Evolutionary conservation across 2,797 vertebrate species (phyloP).

Genomic region (Lithobates pipiens): DNA sequence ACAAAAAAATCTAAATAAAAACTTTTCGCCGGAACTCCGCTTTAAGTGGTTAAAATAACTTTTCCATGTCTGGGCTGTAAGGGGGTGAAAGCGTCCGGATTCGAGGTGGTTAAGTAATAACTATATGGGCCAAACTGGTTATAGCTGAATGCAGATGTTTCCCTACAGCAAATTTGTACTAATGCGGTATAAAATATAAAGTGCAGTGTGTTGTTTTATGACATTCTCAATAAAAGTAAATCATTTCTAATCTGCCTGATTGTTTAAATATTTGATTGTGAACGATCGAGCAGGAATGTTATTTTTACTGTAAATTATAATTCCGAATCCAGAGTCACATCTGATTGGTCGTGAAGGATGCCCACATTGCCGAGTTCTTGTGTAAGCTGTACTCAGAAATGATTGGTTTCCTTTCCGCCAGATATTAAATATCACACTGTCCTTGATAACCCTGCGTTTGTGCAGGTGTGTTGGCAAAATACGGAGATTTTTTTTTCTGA

Average conservation of each 20-base stretch:
- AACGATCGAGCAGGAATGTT: neutral
- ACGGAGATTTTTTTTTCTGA: conserved; percentile 29
- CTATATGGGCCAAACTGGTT: neutral
- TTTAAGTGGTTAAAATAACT: no score
- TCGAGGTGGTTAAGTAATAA: neutral
- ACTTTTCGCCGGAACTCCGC: no score
- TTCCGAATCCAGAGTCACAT: neutral
- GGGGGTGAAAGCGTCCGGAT: no score
- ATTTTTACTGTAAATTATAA: conserved; percentile 26
- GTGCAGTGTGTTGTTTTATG: neutral
- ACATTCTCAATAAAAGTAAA: neutral
- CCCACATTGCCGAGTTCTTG: conserved; percentile 66
- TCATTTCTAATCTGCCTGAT: conserved; percentile 17
- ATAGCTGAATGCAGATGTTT: neutral
- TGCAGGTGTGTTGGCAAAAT: conserved; percentile 72
- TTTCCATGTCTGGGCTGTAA: no score
- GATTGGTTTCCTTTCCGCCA: conserved; percentile 57
- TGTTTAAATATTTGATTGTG: neutral
- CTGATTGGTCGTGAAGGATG: conserved; percentile 16
- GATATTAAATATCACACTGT: conserved; percentile 60
- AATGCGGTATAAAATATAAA: neutral
- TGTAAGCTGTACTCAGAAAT: conserved; percentile 72
- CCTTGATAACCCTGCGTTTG: conserved; percentile 69
- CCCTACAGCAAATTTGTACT: neutral
- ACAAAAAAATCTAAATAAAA: no score